A percentile compares a stretch with the other conserved stretches of the same genome.
Conservation (phyloP, 2,113 vertebrate species). For the Taxidea taxus region DNA sequence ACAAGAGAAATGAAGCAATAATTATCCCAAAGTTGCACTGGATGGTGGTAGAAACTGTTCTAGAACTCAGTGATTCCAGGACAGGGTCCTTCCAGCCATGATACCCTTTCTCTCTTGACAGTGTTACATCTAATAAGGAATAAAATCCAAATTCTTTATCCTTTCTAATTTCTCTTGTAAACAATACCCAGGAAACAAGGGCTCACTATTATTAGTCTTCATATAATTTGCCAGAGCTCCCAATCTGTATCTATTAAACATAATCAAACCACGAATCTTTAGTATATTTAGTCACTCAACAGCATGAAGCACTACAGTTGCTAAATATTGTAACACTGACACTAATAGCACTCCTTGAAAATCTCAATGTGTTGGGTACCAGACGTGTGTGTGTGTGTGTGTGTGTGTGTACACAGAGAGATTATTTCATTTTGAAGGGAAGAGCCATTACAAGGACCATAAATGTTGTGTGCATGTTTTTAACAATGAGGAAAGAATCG, state of each 20-base stretch:
- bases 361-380: not conserved
- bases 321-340: not conserved
- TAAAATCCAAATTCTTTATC: not conserved
- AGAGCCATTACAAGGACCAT: not conserved
- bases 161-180: not conserved
- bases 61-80: not conserved
- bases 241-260: slow-evolving; percentile 16
- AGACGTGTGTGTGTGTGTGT: not conserved
- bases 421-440: not conserved
- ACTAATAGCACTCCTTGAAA: not conserved
- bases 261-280: not conserved
- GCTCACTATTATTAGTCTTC: not conserved
- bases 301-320: not conserved
- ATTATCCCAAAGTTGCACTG: not conserved
- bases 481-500: not conserved
- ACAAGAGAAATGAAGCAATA: not conserved
- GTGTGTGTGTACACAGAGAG: not conserved
- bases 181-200: not conserved
- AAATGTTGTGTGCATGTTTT: not conserved
- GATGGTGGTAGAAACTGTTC: not conserved
- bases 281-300: not conserved
- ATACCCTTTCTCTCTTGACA: not conserved
- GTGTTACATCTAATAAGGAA: not conserved
- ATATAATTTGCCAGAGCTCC: not conserved
- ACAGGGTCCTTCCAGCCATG: not conserved